phyloP scores from a whole-genome alignment of 2,113 vertebrate species.

The Tyrannus savana region DNA sequence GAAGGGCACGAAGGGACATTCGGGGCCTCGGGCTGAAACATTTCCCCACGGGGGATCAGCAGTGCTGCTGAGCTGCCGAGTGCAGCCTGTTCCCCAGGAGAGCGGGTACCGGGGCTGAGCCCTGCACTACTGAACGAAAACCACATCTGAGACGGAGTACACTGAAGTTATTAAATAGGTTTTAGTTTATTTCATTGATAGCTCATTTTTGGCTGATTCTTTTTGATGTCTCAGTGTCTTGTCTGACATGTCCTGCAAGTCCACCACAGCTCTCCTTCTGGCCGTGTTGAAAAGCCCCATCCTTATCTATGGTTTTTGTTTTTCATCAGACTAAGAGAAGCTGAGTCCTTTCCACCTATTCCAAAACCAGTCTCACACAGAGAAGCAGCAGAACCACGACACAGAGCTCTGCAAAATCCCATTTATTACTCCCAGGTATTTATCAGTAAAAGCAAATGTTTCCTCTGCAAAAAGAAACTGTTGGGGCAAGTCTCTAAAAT shows the following conservation, averaged over 20 bases:
- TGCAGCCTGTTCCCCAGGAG: not conserved
- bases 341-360: not conserved
- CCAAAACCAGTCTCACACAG: not conserved
- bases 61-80: rapidly evolving
- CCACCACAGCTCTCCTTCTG: rapidly evolving
- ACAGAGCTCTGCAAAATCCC: not conserved
- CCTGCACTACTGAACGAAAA: not conserved
- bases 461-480: not conserved
- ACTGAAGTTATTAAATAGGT: not conserved
- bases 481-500: not conserved
- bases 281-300: not conserved
- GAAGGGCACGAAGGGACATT: not conserved
- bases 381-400: not conserved
- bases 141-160: not conserved
- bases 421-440: not conserved
- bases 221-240: not conserved
- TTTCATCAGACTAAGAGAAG: not conserved
- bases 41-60: rapidly evolving
- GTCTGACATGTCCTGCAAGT: not conserved
- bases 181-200: not conserved
- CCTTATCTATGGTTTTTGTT: not conserved
- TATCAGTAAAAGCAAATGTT: not conserved
- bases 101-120: not conserved
- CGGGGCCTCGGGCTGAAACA: too few relatives aligned
- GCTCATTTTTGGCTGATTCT: not conserved